Conservation (phyloP, 2,113 vertebrate genomes). For the Arothron firmamentum region DNA sequence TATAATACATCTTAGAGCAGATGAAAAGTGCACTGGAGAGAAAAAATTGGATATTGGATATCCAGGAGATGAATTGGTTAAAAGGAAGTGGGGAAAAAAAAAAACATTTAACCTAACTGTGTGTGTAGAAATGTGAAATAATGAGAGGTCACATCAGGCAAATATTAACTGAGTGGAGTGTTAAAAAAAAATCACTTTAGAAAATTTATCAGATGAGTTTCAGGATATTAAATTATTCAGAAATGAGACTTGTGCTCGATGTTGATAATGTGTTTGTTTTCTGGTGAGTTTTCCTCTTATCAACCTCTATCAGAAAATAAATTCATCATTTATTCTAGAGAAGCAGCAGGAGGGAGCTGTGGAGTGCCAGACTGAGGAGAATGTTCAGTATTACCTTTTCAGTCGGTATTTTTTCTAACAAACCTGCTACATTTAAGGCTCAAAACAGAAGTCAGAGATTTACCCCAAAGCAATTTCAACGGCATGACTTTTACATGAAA, state of each 20-base stretch:
- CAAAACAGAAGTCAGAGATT: no score
- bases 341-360: neutral
- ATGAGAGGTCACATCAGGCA: constrained; percentile 23
- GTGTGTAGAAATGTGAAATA: constrained; percentile 21
- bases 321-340: constrained; percentile 1
- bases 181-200: constrained; percentile 3
- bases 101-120: no score
- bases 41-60: constrained; percentile 21
- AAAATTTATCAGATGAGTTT: neutral
- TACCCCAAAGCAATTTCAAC: no score
- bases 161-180: constrained; percentile 17
- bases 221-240: neutral
- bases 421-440: no score
- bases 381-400: no score
- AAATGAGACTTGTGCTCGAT: neutral
- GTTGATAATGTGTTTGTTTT: constrained; percentile 10
- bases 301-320: constrained; percentile 9
- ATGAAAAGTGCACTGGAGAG: constrained; percentile 72
- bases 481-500: no score
- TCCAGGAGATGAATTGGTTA: constrained; percentile 55
- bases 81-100: constrained; percentile 44
- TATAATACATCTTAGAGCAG: constrained; percentile 79
- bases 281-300: constrained; percentile 5
- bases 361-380: no score
- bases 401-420: no score